These are phyloP conservation scores for Bombus superbus DNA, from an alignment of 1,140 invertebrate genomes.

Conservation along the genomic window DNA sequence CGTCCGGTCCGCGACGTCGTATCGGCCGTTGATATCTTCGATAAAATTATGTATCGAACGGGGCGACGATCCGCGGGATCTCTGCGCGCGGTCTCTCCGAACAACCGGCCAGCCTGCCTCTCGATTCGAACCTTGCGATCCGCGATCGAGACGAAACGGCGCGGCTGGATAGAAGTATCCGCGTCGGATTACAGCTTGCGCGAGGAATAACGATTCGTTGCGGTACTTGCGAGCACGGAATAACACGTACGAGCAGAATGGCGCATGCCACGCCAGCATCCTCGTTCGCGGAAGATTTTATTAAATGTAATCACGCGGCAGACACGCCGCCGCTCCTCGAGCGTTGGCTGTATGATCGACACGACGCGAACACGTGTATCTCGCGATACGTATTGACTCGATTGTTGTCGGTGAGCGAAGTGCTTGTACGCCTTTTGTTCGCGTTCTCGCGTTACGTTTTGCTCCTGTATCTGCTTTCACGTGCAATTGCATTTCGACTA, in stretches of 20 bases:
- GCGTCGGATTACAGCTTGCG: constrained; percentile 11
- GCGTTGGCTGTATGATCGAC: constrained; percentile 12
- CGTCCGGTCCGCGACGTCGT: not conserved
- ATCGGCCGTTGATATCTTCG: not conserved
- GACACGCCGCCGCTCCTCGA: too few relatives aligned
- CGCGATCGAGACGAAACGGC: constrained; percentile 14
- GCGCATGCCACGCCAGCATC: not conserved
- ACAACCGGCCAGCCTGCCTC: not conserved
- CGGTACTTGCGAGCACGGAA: not conserved
- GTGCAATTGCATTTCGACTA: not conserved
- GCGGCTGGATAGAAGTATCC: constrained; percentile 13
- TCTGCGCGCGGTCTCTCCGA: not conserved
- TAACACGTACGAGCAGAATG: not conserved
- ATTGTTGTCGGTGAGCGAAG: not conserved
- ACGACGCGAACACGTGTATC: not conserved
- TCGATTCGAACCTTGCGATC: constrained; percentile 25
- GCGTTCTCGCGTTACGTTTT: not conserved
- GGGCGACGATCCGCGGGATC: not conserved
- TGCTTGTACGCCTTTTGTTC: not conserved
- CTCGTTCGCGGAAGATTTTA: not conserved
- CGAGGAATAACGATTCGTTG: constrained; percentile 23
- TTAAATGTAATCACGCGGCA: constrained; percentile 14
- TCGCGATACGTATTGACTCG: not conserved
- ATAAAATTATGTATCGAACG: constrained; percentile 41
- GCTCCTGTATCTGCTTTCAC: not conserved